Conservation (phyloP, 2,888 invertebrate genomes). For the Lottia scabra region DNA sequence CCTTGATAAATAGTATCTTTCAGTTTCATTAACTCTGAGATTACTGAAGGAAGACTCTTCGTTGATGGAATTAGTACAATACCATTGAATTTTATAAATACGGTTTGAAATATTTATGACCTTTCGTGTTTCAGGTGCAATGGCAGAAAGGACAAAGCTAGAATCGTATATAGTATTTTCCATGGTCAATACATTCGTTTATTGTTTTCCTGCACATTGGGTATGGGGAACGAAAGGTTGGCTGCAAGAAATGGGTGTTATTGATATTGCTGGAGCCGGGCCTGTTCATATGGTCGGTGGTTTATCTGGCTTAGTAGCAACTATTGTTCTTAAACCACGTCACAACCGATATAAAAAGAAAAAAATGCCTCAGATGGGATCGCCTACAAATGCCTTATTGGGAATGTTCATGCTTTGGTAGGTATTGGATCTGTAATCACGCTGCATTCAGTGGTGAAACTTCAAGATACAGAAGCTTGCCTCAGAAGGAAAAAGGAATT, state of each 20-base stretch:
- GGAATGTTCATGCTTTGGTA: conserved; percentile 65
- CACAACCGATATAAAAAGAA: conserved; percentile 41
- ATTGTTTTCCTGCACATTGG: conserved; percentile 84
- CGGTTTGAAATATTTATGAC: no score
- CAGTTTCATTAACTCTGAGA: no score
- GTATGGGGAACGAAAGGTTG: conserved; percentile 80
- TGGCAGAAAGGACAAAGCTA: conserved; percentile 86
- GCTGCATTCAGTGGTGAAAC: no score
- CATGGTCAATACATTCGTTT: conserved; percentile 87
- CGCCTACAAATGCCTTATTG: conserved; percentile 58
- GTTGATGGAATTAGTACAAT: no score
- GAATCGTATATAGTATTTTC: conserved; percentile 92
- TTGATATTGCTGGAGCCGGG: conserved; percentile 89
- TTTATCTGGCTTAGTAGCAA: conserved; percentile 84
- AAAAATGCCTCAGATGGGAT: conserved; percentile 46
- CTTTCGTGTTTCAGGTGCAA: conserved; percentile 76
- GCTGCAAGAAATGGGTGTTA: conserved; percentile 87
- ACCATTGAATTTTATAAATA: no score
- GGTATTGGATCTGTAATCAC: conserved; percentile 17
- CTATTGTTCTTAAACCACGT: conserved; percentile 89
- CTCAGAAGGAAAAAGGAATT: no score
- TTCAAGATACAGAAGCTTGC: no score
- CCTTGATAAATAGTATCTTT: no score
- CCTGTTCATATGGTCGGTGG: conserved; percentile 87
- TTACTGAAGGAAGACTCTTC: no score